Base-by-base conservation (phyloP, 1,140 invertebrate species). In the Orius laevigatus region DNA sequence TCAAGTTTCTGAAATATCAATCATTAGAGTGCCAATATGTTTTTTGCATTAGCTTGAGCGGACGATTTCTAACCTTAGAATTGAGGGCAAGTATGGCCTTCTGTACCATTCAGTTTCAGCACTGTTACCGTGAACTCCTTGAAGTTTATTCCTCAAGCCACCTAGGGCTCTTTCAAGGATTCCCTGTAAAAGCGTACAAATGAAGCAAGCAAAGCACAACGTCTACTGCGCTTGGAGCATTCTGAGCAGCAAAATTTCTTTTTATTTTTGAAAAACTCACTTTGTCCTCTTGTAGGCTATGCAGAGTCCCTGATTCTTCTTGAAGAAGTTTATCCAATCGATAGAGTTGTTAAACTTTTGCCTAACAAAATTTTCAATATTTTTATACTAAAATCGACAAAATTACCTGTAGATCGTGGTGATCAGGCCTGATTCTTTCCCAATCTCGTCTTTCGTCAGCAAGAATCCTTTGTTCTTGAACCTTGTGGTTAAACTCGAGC, bases 51-150 rank as follows among this genome's bases (percentile, higher is more conserved):
- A n/a, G n/a, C n/a, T n/a, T n/a, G n/a, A n/a, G n/a, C n/a, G n/a
- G n/a, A n/a, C n/a, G n/a, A n/a, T n/a, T n/a, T 36, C 49, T 67
- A 76, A 87, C 83, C 77, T 88, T 89, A 57, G 87, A 89, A 68
- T 89, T 88, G 63, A 86, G 78, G 52, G 86, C 85, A 52, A 93
- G 66, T 62, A 89, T 75, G 41, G 80, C 55, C 79, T 74, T 55
- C 73, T 70, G 55, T 81, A 76, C 45, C 71, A 69, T 56, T 82
- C 78, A 25, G 77, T 64, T 55, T 81, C 77, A 49, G 70, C 70
- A 8, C 78, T 73, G 60, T 73, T 75, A 40, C 68, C 73, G 52
- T 66, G 62, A 48, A 65, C 67, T 38, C 71, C 69, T 46, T 76
- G 71, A 47, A 83, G 70, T 60, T 79, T 76, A 49, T 74, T 68